Conservation (phyloP, 1,140 invertebrate species). For the Drosophila equinoxialis region DNA sequence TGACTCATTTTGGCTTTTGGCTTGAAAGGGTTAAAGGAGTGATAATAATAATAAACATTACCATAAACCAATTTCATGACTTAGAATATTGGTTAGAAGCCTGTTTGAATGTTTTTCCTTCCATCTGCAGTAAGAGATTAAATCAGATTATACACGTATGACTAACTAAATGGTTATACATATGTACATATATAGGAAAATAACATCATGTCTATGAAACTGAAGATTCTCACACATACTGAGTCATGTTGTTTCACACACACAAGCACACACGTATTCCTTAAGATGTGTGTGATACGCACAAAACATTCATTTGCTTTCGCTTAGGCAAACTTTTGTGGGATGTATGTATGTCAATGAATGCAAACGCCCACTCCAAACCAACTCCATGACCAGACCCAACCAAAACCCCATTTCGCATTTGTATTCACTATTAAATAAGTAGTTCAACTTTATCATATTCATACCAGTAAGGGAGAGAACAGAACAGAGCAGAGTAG, state of each 20-base stretch:
- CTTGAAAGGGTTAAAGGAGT: too few species aligned
- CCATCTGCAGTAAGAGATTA: not conserved
- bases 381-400: not conserved
- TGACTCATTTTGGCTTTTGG: too few species aligned
- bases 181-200: not conserved
- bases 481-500: slow-evolving; percentile 31
- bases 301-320: slow-evolving; percentile 15
- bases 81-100: too few species aligned
- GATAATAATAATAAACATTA: too few species aligned
- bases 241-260: not conserved
- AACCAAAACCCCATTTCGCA: not conserved
- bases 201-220: not conserved
- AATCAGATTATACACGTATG: slow-evolving; percentile 3
- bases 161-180: too few species aligned
- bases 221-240: not conserved
- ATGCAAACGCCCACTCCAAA: not conserved
- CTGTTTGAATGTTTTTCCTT: too few species aligned
- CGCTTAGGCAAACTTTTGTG: slow-evolving; percentile 12
- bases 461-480: slow-evolving; percentile 53
- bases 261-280: not conserved
- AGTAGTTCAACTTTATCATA: slow-evolving; percentile 59
- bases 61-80: too few species aligned
- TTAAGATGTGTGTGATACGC: slow-evolving; percentile 18
- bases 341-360: slow-evolving; percentile 12
- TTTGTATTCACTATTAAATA: slow-evolving; percentile 51